Conservation (phyloP, 1,140 invertebrate genomes). For the Ceratina australensis region DNA sequence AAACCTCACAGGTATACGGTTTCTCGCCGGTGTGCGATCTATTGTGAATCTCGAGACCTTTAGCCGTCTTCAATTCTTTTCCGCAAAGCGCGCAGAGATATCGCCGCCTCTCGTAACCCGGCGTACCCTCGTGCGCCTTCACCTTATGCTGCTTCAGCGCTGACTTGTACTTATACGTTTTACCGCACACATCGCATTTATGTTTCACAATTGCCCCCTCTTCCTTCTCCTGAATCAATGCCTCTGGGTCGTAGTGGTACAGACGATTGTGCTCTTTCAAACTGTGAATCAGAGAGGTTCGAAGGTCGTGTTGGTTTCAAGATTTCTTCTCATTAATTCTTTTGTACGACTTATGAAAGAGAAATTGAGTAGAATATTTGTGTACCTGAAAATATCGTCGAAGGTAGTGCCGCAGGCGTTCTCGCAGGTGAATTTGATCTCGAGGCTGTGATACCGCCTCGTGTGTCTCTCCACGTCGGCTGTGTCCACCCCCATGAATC, state of each 20-base stretch:
- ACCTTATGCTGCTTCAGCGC: constrained; percentile 57
- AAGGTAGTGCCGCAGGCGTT: constrained; percentile 82
- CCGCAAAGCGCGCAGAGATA: constrained; percentile 68
- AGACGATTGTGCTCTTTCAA: constrained; percentile 82
- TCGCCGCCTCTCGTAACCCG: constrained; percentile 45
- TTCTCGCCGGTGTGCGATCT: constrained; percentile 78
- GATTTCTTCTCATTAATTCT: not conserved
- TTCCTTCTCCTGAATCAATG: constrained; percentile 22
- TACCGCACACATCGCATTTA: constrained; percentile 65
- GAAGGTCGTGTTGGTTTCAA: not conserved
- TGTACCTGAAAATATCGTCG: constrained; percentile 63
- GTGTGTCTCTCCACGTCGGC: constrained; percentile 73
- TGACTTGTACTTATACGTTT: constrained; percentile 58
- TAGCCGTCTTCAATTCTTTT: constrained; percentile 54
- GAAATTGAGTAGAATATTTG: not conserved
- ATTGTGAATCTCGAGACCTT: constrained; percentile 67
- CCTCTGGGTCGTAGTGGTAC: constrained; percentile 71
- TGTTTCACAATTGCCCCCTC: constrained; percentile 45
- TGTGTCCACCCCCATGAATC: constrained; percentile 51
- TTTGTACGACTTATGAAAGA: no score
- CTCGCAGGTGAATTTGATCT: constrained; percentile 73
- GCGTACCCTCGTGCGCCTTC: constrained; percentile 45
- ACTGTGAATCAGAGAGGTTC: constrained; percentile 5
- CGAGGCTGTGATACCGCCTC: constrained; percentile 75
- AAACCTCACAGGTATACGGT: constrained; percentile 65